Evolutionary conservation across 2,888 invertebrate species (phyloP).

Genomic region (Chymomyza amoena): DNA sequence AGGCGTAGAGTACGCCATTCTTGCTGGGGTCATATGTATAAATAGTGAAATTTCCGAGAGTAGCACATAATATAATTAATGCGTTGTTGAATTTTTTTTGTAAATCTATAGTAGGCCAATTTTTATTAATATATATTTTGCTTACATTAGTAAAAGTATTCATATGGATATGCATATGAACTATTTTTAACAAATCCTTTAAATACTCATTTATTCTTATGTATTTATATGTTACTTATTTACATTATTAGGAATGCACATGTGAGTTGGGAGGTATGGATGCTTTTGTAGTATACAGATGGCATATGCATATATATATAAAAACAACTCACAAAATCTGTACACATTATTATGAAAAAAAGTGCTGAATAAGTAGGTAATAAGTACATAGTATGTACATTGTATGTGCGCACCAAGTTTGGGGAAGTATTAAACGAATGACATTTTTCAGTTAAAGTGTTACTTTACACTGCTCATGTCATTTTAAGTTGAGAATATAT

Average conservation of each 20-base stretch:
- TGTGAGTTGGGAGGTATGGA: constrained; percentile 1
- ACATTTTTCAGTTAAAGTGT: background rate
- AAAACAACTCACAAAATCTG: background rate
- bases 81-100: background rate
- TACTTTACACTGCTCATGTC: background rate
- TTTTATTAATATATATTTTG: constrained; percentile 21
- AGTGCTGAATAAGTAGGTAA: background rate
- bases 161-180: constrained; percentile 25
- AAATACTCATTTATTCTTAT: constrained; percentile 24
- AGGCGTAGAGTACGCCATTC: too few species aligned
- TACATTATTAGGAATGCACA: constrained; percentile 42
- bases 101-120: constrained; percentile 27
- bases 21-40: too few species aligned
- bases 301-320: constrained; percentile 5
- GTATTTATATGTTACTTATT: constrained; percentile 41
- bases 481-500: background rate
- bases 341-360: background rate
- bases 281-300: constrained; percentile 37
- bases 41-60: too few species aligned
- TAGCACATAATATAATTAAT: background rate
- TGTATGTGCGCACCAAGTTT: background rate
- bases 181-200: constrained; percentile 44
- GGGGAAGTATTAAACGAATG: background rate
- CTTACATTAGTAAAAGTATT: constrained; percentile 38
- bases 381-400: background rate